Evolutionary conservation across 2,113 vertebrate species (phyloP).

Genomic region (Tenrec ecaudatus): DNA sequence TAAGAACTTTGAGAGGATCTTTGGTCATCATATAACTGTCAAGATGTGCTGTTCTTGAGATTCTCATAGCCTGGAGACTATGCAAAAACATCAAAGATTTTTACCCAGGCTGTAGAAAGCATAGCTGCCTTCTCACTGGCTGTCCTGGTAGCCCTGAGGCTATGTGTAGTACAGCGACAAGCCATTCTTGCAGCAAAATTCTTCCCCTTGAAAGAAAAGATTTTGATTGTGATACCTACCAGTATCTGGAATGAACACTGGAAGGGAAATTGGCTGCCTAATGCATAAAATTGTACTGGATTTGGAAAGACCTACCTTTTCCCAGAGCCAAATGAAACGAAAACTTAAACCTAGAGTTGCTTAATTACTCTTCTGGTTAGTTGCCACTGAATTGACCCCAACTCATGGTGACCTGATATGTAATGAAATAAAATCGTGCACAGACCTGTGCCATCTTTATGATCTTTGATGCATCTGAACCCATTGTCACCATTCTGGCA

Average conservation of each 20-base stretch:
- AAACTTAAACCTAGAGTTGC: no score
- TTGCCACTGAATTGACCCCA: no score
- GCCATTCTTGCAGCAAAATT: not conserved
- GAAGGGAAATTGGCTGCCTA: slow-evolving; percentile 11
- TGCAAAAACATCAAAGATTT: not conserved
- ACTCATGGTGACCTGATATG: no score
- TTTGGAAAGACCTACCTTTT: no score
- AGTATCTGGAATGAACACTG: not conserved
- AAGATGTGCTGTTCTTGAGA: slow-evolving; percentile 13
- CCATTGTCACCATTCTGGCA: no score
- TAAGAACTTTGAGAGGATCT: not conserved
- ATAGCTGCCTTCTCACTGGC: not conserved
- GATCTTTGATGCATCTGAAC: no score
- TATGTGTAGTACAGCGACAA: not conserved
- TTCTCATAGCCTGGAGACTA: not conserved
- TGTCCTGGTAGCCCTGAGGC: not conserved
- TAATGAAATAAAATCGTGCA: no score
- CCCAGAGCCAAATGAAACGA: no score
- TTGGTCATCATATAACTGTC: not conserved
- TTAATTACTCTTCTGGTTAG: no score
- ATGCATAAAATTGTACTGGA: not conserved
- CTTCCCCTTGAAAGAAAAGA: not conserved
- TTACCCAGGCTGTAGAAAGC: not conserved
- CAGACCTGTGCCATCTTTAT: no score
- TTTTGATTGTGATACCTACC: not conserved